phyloP scores from a whole-genome alignment of 1,140 invertebrate genomes.

The Drosophila kikkawai region DNA sequence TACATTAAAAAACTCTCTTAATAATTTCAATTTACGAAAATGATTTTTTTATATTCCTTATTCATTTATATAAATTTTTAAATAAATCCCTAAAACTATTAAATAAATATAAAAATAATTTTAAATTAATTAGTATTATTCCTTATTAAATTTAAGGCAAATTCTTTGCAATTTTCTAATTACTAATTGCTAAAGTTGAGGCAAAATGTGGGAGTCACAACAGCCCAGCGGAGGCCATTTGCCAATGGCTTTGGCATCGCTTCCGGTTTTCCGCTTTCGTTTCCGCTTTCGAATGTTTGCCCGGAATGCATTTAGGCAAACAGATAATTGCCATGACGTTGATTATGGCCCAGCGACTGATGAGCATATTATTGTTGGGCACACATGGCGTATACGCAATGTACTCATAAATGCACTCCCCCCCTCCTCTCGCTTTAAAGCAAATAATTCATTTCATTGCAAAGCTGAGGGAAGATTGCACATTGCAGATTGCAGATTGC shows the following conservation, averaged over 20 bases:
- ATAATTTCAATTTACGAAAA: too few species aligned
- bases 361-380: constrained; percentile 53
- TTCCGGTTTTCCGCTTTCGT: constrained; percentile 77
- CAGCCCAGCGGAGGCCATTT: constrained; percentile 49
- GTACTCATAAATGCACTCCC: constrained; percentile 12
- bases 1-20: too few species aligned
- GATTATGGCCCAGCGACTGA: constrained; percentile 4
- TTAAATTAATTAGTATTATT: neutral
- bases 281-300: constrained; percentile 51
- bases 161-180: neutral
- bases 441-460: constrained; percentile 72
- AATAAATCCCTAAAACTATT: neutral
- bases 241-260: constrained; percentile 75
- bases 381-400: constrained; percentile 12
- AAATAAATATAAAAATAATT: neutral
- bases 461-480: neutral
- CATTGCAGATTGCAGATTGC: constrained; percentile 1
- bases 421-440: constrained; percentile 16
- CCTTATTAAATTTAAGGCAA: neutral
- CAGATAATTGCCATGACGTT: constrained; percentile 35
- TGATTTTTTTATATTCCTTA: too few species aligned
- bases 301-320: constrained; percentile 44
- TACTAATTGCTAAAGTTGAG: constrained; percentile 37
- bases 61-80: neutral
- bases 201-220: neutral